Evolutionary conservation across 2,888 invertebrate species (phyloP), one percentile per base, ranked within the genome.

Genomic region (Acanthopleura granulata): DNA sequence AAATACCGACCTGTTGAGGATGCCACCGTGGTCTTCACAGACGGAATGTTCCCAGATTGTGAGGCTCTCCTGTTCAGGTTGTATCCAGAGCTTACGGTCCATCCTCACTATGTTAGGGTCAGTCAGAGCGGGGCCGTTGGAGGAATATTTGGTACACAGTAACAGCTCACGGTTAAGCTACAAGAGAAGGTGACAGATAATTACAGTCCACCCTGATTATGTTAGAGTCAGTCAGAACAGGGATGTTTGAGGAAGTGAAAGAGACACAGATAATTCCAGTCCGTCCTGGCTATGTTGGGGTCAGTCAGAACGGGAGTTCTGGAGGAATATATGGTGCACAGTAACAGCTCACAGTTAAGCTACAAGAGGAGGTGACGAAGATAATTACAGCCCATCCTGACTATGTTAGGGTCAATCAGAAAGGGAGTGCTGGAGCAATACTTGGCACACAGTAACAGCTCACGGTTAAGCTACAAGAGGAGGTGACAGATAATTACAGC

Each of bases 71-170:
- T 22, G 22, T 25, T 66, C 66, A 27, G 66, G 66, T 27, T 66
- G 66, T 3, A 66, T 66, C 66, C 22, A 66, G 3, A 66, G 6
- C 66, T 66, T 66, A 16, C 27, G 16, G 27, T 27, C 66, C 66
- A 66, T 66, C 29, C 66, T 66, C 25, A 66, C 16, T 27, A 66
- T 27, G 29, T 66, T 66, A 66, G 25, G 66, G 25, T 66, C 66
- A 27, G 1, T 27, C 22, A 15, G 25, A 3, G 14, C 4, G 16
- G 66, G 29, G 25, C 4, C 6, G 1, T 1, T 27, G 15, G 66
- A 66, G 18, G 29, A 27, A 66, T 27, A 27, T 14, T 66, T 66
- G 16, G 29, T 27, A 27, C 66, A 66, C 1, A 66, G 25, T 66
- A 66, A 16, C 22, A 66, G 29, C 25, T 66, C 25, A 66, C 66